Evolutionary conservation across 23 tunicate genomes (phyloP).

Genomic region (Trididemnum nubilum): DNA sequence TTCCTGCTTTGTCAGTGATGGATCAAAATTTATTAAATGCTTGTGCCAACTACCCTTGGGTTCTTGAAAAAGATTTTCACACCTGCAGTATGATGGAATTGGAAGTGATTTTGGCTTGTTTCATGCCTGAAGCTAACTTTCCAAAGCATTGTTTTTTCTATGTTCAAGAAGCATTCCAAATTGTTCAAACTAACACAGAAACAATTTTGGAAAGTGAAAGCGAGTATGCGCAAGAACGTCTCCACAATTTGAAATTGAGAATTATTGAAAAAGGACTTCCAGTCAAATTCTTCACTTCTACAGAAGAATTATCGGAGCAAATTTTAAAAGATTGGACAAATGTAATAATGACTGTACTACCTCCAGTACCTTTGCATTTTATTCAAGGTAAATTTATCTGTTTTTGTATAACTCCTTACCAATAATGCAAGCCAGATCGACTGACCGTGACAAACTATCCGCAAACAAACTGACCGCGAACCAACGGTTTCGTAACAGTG

Average conservation of each 20-base stretch:
- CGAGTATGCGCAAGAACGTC: slow-evolving; percentile 58
- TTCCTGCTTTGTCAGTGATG: slow-evolving; percentile 5
- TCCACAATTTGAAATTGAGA: slow-evolving; percentile 44
- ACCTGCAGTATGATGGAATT: slow-evolving; percentile 74
- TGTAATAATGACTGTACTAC: slow-evolving; percentile 34
- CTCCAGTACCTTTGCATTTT: slow-evolving; percentile 7
- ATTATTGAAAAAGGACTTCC: slow-evolving; percentile 72
- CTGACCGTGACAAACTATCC: too few species aligned
- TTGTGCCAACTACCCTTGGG: slow-evolving; percentile 67
- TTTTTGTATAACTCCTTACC: too few species aligned
- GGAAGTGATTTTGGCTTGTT: slow-evolving; percentile 57
- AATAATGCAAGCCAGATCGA: too few species aligned
- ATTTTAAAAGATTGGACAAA: slow-evolving; percentile 63
- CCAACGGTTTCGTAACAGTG: too few species aligned
- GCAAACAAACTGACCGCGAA: too few species aligned
- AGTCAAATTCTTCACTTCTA: slow-evolving; percentile 61
- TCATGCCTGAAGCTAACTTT: slow-evolving; percentile 8
- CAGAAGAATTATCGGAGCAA: slow-evolving; percentile 43
- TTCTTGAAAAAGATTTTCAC: slow-evolving; percentile 54
- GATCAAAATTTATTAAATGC: slow-evolving; percentile 68
- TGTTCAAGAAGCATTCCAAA: slow-evolving; percentile 48
- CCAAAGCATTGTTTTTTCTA: slow-evolving; percentile 76
- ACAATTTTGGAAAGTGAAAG: slow-evolving; percentile 76
- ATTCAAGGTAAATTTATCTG: slow-evolving; percentile 17
- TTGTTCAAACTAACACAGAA: background rate